Base-by-base conservation (phyloP, 2,113 vertebrate species). In the Abramis brama region DNA sequence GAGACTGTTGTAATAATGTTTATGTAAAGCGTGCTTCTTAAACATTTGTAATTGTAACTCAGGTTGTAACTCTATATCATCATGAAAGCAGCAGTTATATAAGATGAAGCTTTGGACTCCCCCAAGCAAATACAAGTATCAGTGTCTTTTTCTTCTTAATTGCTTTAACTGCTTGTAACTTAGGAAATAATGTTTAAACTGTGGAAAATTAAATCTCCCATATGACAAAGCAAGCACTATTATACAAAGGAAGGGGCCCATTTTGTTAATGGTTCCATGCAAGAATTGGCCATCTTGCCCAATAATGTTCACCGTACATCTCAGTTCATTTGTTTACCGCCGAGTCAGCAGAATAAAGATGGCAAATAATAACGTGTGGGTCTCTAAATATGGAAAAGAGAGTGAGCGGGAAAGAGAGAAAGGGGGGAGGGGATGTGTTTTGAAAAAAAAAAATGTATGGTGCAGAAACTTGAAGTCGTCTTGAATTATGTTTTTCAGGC, bases 321-420 rank as follows among this genome's bases (percentile, higher is more conserved):
- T 94, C 94, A 95, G 93, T 95, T 95, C 94, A 94, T 95, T 94
- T 95, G 93, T 86, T 91, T 50, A 21, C 77, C 66, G 89, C 89
- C 11, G 89, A 82, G 92, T 95, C 94, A 95, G 94, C 94, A 91
- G 92, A 94, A 94, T 90, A 91, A 91, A 89, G 83, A 82, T 83
- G 88, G 88, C 80, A 93, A 94, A 93, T 94, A 94, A 94, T 93
- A 93, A 93, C 85, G 90, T 82, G 85, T 89, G 90, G 89, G 91
- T 73, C 50, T 93, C 91, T 94, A 93, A 93, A 95, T 94, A 95
- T 89, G 91, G 92, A 93, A 90, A 90, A 92, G 91, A 93, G 50
- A 93, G 94, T 92, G 93, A 93, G 93, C 91, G 89, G 89, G 89
- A 83, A 13, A 33, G 21, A 80, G 8, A 73, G 23, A 47, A 19